Percentiles rank a stretch among this genome's conserved stretches.
Conservation (phyloP, 2,888 invertebrate species). For the Sesamia inferens region DNA sequence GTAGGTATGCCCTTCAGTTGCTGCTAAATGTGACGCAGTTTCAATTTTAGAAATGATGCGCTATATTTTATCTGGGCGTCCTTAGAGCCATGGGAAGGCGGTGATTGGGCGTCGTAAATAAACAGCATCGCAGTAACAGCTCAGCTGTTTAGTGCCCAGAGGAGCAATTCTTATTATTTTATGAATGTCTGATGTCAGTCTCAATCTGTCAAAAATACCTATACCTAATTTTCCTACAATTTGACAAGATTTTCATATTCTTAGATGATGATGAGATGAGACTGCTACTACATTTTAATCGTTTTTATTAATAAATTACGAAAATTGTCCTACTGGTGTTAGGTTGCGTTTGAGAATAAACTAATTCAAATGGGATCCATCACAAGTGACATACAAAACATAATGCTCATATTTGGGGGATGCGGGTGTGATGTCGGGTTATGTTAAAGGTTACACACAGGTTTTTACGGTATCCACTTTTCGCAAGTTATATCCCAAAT, state of each 20-base stretch:
- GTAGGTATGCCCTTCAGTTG: conserved; percentile 44
- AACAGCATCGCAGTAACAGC: neutral
- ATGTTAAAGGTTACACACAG: neutral
- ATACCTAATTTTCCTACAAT: too few species aligned
- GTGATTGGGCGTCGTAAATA: too few species aligned
- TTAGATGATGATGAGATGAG: too few species aligned
- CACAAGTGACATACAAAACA: neutral
- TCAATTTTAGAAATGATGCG: conserved; percentile 61
- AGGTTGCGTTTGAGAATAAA: too few species aligned
- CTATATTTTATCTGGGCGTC: conserved; percentile 44
- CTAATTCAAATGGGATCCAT: neutral
- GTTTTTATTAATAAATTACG: too few species aligned
- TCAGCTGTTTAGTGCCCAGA: neutral
- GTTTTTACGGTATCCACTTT: neutral
- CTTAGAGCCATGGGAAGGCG: conserved; percentile 42
- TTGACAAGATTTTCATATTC: too few species aligned
- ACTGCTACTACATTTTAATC: too few species aligned
- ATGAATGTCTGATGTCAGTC: too few species aligned
- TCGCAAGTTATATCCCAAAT: neutral
- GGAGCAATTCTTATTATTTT: too few species aligned
- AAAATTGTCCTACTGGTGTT: too few species aligned
- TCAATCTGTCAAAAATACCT: too few species aligned
- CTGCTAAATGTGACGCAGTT: conserved; percentile 61
- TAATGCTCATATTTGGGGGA: neutral
- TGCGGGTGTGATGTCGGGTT: neutral